Evolutionary conservation across 2,113 vertebrate genomes (phyloP).

Genomic region (Podarcis raffonei): DNA sequence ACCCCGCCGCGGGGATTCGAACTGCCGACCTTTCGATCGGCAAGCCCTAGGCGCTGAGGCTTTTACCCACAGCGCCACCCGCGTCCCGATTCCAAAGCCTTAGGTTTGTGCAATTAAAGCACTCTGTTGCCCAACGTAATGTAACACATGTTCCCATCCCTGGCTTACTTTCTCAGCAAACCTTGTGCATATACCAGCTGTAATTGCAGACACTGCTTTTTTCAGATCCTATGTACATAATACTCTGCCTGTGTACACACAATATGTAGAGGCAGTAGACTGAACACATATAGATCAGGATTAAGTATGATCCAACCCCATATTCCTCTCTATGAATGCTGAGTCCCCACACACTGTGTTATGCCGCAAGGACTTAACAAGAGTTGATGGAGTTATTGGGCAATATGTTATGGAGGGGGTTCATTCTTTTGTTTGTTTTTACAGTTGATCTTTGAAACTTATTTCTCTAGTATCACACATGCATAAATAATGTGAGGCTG

Average conservation of each 20-base stretch:
- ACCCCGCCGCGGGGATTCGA: too few species aligned
- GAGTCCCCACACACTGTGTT: not conserved
- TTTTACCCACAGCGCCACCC: too few species aligned
- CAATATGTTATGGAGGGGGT: not conserved
- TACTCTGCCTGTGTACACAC: too few species aligned
- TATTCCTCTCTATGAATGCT: not conserved
- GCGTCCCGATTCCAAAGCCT: too few species aligned
- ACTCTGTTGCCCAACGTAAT: too few species aligned
- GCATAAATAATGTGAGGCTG: not conserved
- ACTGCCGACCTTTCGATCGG: too few species aligned
- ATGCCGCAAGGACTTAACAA: not conserved
- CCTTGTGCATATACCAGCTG: not conserved
- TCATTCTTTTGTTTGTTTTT: not conserved
- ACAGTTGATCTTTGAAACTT: not conserved
- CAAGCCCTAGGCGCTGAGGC: too few species aligned
- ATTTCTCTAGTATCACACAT: not conserved
- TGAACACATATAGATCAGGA: not conserved
- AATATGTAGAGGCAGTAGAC: not conserved
- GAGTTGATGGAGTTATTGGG: not conserved
- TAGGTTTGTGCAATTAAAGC: too few species aligned
- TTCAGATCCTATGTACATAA: not conserved
- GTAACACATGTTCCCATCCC: too few species aligned
- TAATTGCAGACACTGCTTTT: too few species aligned
- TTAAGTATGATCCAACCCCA: too few species aligned
- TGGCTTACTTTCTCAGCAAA: not conserved